Base-by-base conservation (phyloP, 2,113 vertebrate genomes). In the Turdus rufiventris region DNA sequence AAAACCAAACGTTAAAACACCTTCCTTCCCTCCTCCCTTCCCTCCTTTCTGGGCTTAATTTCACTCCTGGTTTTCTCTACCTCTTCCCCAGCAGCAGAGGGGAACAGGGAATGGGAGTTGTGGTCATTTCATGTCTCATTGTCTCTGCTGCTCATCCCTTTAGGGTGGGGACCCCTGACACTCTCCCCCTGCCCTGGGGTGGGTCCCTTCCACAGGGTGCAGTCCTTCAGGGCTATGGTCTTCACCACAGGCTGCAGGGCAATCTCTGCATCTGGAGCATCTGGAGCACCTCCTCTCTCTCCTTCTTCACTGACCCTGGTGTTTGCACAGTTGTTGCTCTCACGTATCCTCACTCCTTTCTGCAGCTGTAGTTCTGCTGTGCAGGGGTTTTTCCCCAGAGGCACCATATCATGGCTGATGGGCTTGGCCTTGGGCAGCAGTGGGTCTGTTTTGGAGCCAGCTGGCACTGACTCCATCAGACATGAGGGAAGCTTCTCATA, bases 81-180 rank as follows among this genome's bases (percentile, higher is more conserved):
- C 38, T 71, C 3, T 10, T 17, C 19, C 14, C 8, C 36, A 81
- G 68, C 25, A 33, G 31, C 17, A 18, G 0, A 58, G 12, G 40
- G 25, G 11, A 36, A 21, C 0, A 0, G 11, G 18, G 34, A 67
- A 50, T 1, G 1, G 5, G 26, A 18, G 21, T 2, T 36, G 8
- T 0, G 0, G n/a, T 42, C 53, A 79, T 18, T 18, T 61, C 31
- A 60, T 36, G 47, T 28, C 53, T 28, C 13, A 20, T 3, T 47
- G 28, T 47, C 45, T 72, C 17, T 36, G 47, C n/a, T 36, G 18
- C 23, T 60, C 31, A 16, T 23, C 28, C 25, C 33, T 57, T 51
- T 36, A 58, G 33, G 33, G 36, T 10, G 10, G 47, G 29, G 28
- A 51, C 24, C 34, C 18, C 29, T 51, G 43, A 47, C 38, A 47